Percentiles rank a stretch among this genome's conserved stretches.
Evolutionary conservation across 1,140 invertebrate genomes (phyloP).

Genomic region (Pseudomyrmex flavicornis): DNA sequence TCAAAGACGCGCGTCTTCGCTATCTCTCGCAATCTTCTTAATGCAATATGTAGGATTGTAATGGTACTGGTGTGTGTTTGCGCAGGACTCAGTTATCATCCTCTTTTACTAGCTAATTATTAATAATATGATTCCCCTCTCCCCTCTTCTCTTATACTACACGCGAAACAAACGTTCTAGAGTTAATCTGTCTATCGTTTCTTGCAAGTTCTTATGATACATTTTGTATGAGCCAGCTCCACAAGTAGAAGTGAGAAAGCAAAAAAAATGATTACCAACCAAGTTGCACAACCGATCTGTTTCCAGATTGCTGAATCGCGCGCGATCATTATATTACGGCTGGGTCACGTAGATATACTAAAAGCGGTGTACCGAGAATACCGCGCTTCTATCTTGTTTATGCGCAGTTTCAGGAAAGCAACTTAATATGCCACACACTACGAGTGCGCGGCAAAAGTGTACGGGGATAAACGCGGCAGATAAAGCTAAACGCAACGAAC

Average conservation of each 20-base stretch:
- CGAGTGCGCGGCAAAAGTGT: slow-evolving; percentile 4
- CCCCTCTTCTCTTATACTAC: neutral
- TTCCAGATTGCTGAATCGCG: neutral
- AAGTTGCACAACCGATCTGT: slow-evolving; percentile 20
- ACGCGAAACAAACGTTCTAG: neutral
- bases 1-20: slow-evolving; percentile 34
- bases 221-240: neutral
- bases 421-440: slow-evolving; percentile 57
- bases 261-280: neutral
- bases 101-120: slow-evolving; percentile 67
- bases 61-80: slow-evolving; percentile 67
- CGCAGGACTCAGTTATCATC: slow-evolving; percentile 72
- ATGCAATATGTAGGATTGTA: slow-evolving; percentile 67
- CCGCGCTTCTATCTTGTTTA: slow-evolving; percentile 53
- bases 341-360: slow-evolving; percentile 53
- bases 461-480: slow-evolving; percentile 33
- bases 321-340: slow-evolving; percentile 25
- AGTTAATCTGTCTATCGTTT: neutral
- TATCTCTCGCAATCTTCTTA: slow-evolving; percentile 51
- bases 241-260: neutral
- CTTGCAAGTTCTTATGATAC: neutral
- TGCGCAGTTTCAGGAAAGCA: slow-evolving; percentile 43
- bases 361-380: slow-evolving; percentile 20
- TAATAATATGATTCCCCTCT: slow-evolving; percentile 21
- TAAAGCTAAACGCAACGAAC: slow-evolving; percentile 53